Evolutionary conservation across 2,113 vertebrate species (phyloP).

Genomic region (Clarias gariepinus): DNA sequence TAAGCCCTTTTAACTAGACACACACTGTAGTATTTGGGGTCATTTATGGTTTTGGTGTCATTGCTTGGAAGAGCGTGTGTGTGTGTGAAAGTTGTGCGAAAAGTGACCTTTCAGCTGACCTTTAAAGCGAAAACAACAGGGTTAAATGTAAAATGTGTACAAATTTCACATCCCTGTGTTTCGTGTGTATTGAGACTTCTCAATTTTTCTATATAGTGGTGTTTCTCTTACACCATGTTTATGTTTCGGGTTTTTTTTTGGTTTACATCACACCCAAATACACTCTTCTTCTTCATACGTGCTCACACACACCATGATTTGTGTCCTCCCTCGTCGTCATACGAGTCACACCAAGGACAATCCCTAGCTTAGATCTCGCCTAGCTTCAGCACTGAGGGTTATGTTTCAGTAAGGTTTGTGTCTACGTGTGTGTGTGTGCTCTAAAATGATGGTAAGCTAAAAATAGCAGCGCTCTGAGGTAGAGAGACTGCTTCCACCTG

Average conservation of each 20-base stretch:
- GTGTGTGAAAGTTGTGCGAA: not conserved
- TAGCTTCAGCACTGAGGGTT: not conserved
- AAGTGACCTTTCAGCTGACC: not conserved
- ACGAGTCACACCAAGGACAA: conserved; percentile 34
- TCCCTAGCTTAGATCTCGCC: too few relatives aligned
- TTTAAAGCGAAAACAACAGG: not conserved
- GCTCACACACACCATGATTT: conserved; percentile 30
- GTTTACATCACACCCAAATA: not conserved
- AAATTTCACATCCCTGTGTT: not conserved
- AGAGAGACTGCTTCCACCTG: conserved; percentile 32
- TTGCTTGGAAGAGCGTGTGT: not conserved
- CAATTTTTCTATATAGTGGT: not conserved
- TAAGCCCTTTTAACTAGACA: not conserved
- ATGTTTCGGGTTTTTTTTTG: not conserved
- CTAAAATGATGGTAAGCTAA: conserved; percentile 60
- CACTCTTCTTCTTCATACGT: not conserved
- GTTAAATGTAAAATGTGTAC: not conserved
- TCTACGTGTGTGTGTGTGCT: conserved; percentile 31
- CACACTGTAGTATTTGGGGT: not conserved
- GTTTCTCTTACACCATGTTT: not conserved
- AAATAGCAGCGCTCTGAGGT: conserved; percentile 49
- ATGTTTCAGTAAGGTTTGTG: not conserved
- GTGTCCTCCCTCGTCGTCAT: conserved; percentile 11
- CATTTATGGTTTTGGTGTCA: not conserved
- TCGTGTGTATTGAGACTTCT: not conserved